phyloP scores from a whole-genome alignment of 2,797 vertebrate genomes.

The Craterocephalus amniculus region DNA sequence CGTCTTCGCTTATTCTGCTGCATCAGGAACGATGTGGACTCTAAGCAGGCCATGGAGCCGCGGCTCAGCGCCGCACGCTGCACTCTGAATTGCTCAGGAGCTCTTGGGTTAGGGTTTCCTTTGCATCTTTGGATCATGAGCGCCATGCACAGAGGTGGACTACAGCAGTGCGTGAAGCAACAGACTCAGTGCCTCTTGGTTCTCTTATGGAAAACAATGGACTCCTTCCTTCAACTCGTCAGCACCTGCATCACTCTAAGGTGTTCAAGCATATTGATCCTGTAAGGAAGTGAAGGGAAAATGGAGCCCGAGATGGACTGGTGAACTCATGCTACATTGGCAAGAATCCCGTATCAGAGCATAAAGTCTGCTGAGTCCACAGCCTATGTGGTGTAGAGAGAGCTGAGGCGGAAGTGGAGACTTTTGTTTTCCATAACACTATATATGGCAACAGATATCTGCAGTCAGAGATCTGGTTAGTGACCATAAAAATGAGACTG shows the following conservation, averaged over 20 bases:
- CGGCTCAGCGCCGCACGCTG: neutral
- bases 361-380: too few relatives aligned
- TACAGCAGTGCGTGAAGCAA: neutral
- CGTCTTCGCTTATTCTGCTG: neutral
- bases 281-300: neutral
- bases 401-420: neutral
- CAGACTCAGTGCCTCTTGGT: too few relatives aligned
- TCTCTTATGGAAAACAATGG: neutral
- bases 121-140: neutral
- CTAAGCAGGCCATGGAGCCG: neutral
- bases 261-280: neutral
- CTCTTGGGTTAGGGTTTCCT: neutral
- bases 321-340: neutral
- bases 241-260: too few relatives aligned
- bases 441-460: neutral
- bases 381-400: neutral
- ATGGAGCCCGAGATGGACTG: neutral
- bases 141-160: neutral
- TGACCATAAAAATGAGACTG: neutral
- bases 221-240: neutral
- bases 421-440: neutral
- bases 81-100: neutral
- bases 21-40: neutral
- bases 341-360: neutral
- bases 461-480: neutral